Percentiles rank a stretch among this genome's conserved stretches.
Conservation (phyloP, 2,113 vertebrate genomes). For the Oryzias curvinotus region DNA sequence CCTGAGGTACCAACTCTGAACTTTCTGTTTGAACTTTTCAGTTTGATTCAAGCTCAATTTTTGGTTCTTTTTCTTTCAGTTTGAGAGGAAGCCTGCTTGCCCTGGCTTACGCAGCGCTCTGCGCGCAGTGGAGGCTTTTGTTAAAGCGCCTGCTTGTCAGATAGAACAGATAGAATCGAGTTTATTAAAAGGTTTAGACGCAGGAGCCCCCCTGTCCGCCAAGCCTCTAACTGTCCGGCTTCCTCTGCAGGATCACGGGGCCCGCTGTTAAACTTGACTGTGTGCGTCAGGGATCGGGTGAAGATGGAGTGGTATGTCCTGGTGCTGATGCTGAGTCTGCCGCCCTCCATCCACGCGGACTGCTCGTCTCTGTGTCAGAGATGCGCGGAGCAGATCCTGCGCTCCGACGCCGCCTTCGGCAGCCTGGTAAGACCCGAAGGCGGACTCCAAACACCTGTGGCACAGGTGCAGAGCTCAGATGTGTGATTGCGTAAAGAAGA, state of each 20-base stretch:
- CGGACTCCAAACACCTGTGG: too few relatives aligned
- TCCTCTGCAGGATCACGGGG: not conserved
- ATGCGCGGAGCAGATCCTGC: slow-evolving; percentile 75
- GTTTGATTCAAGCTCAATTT: not conserved
- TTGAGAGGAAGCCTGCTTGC: not conserved
- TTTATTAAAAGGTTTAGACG: not conserved
- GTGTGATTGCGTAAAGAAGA: too few relatives aligned
- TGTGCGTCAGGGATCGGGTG: slow-evolving; percentile 26
- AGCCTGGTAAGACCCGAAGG: slow-evolving; percentile 80
- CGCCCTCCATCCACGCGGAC: slow-evolving; percentile 65
- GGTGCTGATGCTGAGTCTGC: slow-evolving; percentile 77
- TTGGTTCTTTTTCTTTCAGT: not conserved
- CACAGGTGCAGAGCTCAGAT: too few relatives aligned
- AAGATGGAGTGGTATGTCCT: slow-evolving; percentile 84
- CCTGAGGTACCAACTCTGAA: slow-evolving; percentile 53
- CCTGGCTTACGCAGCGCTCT: slow-evolving; percentile 26
- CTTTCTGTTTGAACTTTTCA: not conserved
- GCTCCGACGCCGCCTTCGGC: slow-evolving; percentile 60
- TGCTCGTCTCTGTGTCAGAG: slow-evolving; percentile 82
- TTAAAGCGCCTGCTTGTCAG: not conserved
- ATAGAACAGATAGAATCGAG: not conserved
- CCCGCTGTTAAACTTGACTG: not conserved
- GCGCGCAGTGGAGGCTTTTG: not conserved
- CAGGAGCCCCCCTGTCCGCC: not conserved
- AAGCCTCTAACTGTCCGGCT: not conserved